These are phyloP conservation scores for Brachionus paranguensis DNA, from an alignment of 1,140 invertebrate species.

Conservation along the genomic window DNA sequence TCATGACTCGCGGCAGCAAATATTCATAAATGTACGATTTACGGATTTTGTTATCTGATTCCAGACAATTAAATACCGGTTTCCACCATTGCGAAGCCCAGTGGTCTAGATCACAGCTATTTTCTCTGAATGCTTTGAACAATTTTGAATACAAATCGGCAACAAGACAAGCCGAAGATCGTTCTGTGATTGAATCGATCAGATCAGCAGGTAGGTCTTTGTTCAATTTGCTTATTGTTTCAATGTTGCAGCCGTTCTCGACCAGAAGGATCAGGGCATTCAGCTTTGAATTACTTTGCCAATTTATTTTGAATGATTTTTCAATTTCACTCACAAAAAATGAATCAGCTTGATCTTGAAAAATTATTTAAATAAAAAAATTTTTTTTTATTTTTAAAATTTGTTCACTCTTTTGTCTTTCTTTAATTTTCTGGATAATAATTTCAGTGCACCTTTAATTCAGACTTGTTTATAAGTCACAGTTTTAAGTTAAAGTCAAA, in stretches of 20 bases:
- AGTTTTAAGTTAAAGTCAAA: no score
- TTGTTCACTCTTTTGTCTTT: no score
- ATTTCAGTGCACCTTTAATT: no score
- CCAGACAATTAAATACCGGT: not conserved
- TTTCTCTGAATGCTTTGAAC: conserved; percentile 1
- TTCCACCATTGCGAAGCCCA: conserved; percentile 12
- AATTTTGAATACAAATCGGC: conserved; percentile 26
- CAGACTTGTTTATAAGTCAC: no score
- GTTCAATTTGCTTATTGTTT: not conserved
- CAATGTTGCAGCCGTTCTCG: not conserved
- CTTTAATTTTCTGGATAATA: no score
- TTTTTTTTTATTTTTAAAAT: no score
- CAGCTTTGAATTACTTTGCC: conserved; percentile 26
- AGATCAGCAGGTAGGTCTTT: not conserved
- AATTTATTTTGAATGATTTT: conserved; percentile 6
- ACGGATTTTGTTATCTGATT: not conserved
- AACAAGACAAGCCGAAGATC: conserved; percentile 13
- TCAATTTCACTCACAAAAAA: conserved; percentile 9
- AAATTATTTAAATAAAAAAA: not conserved
- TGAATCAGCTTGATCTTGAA: not conserved
- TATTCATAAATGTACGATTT: conserved; percentile 31
- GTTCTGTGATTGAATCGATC: not conserved
- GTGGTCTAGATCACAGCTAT: not conserved
- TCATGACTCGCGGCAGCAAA: conserved; percentile 5
- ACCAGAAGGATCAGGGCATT: not conserved